Evolutionary conservation across 1,140 invertebrate genomes (phyloP).

Genomic region (Bombus difficillimus): DNA sequence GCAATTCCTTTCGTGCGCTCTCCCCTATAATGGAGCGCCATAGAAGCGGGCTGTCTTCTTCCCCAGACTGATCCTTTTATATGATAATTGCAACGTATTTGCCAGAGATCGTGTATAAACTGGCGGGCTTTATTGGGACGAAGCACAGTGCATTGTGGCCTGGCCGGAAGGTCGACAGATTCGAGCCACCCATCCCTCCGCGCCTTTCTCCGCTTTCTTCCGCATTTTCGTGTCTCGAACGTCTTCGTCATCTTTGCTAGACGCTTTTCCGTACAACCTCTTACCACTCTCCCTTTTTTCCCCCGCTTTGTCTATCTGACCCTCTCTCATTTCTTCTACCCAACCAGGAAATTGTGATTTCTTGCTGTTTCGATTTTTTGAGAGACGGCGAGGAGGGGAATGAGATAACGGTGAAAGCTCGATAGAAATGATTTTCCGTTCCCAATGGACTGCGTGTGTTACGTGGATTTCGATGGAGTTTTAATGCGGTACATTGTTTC

Average conservation of each 20-base stretch:
- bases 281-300: no score
- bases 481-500: no score
- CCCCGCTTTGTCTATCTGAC: not conserved
- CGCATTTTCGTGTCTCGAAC: not conserved
- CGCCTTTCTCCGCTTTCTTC: conserved; percentile 15
- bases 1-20: conserved; percentile 57
- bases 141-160: conserved; percentile 56
- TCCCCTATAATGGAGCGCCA: conserved; percentile 59
- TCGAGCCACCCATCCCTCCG: conserved; percentile 30
- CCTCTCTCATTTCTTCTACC: not conserved
- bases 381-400: no score
- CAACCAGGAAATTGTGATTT: no score
- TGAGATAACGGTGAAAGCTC: no score
- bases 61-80: conserved; percentile 75
- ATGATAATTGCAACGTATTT: conserved; percentile 78
- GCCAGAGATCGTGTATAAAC: conserved; percentile 72
- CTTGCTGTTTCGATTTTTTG: no score
- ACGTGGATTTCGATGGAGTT: no score
- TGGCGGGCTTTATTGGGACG: conserved; percentile 67
- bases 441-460: no score
- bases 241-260: not conserved
- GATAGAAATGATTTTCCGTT: no score
- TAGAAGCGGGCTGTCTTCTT: conserved; percentile 62
- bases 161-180: conserved; percentile 56
- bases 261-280: not conserved